Conservation (phyloP, 2,113 vertebrate genomes). For the Phalacrocorax carbo region DNA sequence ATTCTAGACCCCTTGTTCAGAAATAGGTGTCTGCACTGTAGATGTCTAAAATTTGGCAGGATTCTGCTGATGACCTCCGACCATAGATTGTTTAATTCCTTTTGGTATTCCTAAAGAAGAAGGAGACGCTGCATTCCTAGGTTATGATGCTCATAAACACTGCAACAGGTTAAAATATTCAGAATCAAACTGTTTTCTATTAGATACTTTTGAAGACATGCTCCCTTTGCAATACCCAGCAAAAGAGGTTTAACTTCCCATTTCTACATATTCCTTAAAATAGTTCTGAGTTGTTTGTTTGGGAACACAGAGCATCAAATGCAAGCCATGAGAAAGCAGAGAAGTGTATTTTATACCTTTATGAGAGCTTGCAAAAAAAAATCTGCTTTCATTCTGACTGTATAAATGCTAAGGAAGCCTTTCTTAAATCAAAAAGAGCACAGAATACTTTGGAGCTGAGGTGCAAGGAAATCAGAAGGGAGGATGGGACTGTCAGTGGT, state of each 20-base stretch:
- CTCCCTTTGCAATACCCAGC: background rate
- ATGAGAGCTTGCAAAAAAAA: background rate
- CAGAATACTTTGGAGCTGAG: background rate
- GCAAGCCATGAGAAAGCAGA: background rate
- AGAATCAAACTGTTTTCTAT: background rate
- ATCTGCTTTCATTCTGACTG: background rate
- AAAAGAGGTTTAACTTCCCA: background rate
- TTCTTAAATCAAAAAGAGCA: background rate
- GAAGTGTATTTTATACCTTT: background rate
- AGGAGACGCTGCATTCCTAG: background rate
- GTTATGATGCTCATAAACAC: background rate
- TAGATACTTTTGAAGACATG: background rate
- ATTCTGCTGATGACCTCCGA: background rate
- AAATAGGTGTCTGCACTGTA: background rate
- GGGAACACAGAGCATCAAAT: background rate
- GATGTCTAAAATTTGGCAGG: background rate
- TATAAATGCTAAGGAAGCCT: background rate
- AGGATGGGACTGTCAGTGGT: background rate
- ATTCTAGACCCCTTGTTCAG: background rate
- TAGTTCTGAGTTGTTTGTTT: background rate
- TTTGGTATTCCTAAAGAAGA: background rate
- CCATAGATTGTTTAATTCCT: background rate
- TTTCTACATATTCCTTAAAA: background rate
- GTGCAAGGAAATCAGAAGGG: background rate
- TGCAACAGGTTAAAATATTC: rapidly evolving